Evolutionary conservation across 1,140 invertebrate genomes (phyloP), one percentile per base, ranked within the genome.

Genomic region (Liolophura sinensis): DNA sequence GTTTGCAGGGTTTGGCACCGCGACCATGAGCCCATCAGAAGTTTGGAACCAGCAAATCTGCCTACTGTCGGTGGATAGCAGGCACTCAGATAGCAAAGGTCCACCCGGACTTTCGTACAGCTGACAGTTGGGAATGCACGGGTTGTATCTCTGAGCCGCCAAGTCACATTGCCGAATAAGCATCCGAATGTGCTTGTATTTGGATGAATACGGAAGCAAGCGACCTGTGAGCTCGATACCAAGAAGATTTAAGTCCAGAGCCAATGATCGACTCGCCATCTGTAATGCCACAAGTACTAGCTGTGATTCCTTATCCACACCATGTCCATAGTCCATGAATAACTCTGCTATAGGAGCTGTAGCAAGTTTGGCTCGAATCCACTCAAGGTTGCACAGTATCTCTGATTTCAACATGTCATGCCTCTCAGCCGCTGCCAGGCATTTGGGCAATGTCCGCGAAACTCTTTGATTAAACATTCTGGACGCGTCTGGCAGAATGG

Each of bases 401-500:
- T 71, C 46, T 1, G 50, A 62, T 59, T 75, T 73, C 7, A 79
- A 50, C 1, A 70, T 65, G 1, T 70, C 73, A 27, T 65, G 20
- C 60, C 14, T 56, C 73, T 73, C 49, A 64, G 55, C 20, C 66
- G 58, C 73, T 67, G 48, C 60, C 69, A 14, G 77, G 73, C 9
- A 82, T 67, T 51, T 77, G 70, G 22, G 65, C 72, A 59, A 82
- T 64, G 54, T 78, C 79, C 24, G 76, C 51, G 11, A 62, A 51
- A 59, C 81, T 80, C 65, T 71, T 1, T 91, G 91, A 25, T 90
- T 90, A 80, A 96, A 97, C 0, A 94, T 91, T 24, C 97, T 82
- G 0, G 96, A 95, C 78, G 98, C 96, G 5, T 94, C 87, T 0
- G 95, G 95, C 9, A 98, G 95, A 85, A 97, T 96, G 63, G 96